Base-by-base conservation (phyloP, 2,888 invertebrate species). In the Phlogophora meticulosa region DNA sequence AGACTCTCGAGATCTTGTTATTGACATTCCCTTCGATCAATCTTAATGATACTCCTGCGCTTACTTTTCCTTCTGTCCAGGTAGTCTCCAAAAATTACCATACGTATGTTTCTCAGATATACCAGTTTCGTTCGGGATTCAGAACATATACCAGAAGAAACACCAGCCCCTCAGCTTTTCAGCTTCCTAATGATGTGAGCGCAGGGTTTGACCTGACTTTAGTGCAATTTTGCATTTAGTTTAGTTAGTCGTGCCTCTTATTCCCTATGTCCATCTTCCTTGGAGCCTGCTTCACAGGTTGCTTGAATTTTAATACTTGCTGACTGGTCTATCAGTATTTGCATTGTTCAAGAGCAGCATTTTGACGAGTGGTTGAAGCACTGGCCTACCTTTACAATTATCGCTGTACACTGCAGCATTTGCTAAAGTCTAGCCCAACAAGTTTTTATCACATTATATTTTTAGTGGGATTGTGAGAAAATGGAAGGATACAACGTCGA, bases 291-390 rank as follows among this genome's bases (percentile, higher is more conserved):
- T 28, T 28, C 15, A 28, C 28, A 20, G 28, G 28, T 24, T 24
- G 22, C 11, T 11, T 10, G 55, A 17, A n/a, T n/a, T 10, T 13
- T 42, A 9, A 28, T 11, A 15, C 7, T 11, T 56, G 10, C 7
- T 56, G 20, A 10, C 20, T 28, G 10, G 4, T 17, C 17, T 10
- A 28, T 17, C 10, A 24, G 15, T 10, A n/a, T n/a, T n/a, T n/a
- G 7, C 10, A 43, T 20, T 28, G 4, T 11, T 46, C 28, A 56
- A 9, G 10, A 46, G 13, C 15, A 45, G 9, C 11, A n/a, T 22
- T 51, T 51, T 57, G 32, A 32, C 15, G 11, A 51, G 11, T 52
- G 22, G 4, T 32, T 52, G 57, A 51, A 56, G 20, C 32, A 32
- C 7, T 28, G 10, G 20, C 4, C 28, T 17, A 28, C 13, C 17